Evolutionary conservation across 2,888 invertebrate genomes (phyloP), one percentile per base, ranked within the genome.

Genomic region (Gasteruption jaculator): DNA sequence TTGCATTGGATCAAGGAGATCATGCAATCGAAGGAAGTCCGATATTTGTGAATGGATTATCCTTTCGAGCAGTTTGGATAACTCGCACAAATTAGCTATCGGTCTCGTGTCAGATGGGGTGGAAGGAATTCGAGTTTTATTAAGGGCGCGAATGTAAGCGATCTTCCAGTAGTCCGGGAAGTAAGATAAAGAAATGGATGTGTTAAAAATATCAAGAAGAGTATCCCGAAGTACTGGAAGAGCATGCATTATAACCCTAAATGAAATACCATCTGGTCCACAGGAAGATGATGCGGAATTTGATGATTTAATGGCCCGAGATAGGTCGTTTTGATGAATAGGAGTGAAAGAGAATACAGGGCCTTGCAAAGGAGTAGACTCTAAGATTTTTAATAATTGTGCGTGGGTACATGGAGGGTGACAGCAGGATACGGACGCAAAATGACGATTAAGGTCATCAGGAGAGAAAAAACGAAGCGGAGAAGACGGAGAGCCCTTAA

Each of bases 1-100:
- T 27, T 37, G 37, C 19, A 10, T 32, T 3, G 25, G 30, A 14
- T 42, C 31, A n/a, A 36, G 36, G 7, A 42, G 19, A n/a, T 24
- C 10, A 8, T 32, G 4, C 8, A 2, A 6, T 2, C 2, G 5
- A 3, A 42, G 11, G 10, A 32, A 19, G 6, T 29, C 12, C 6
- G 29, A 6, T 29, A 29, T 6, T 14, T 29, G 29, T 3, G 6
- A 6, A 10, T 20, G 14, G 1, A 39, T 10, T 4, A 43, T 3
- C 3, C 29, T 11, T 2, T 43, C 34, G 3, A 39, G 19, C 2
- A 34, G 5, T n/a, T 43, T 43, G 7, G 35, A 27, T 6, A 41
- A 20, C 7, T 37, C 30, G 10, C 12, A 29, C 3, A 41, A 20
- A 6, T 35, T 16, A 3, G 41, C 35, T 1, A 41, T 41, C 5